Evolutionary conservation across 2,797 vertebrate species (phyloP), one percentile per base, ranked within the genome.

Genomic region (Hypotaenidia philippensis): DNA sequence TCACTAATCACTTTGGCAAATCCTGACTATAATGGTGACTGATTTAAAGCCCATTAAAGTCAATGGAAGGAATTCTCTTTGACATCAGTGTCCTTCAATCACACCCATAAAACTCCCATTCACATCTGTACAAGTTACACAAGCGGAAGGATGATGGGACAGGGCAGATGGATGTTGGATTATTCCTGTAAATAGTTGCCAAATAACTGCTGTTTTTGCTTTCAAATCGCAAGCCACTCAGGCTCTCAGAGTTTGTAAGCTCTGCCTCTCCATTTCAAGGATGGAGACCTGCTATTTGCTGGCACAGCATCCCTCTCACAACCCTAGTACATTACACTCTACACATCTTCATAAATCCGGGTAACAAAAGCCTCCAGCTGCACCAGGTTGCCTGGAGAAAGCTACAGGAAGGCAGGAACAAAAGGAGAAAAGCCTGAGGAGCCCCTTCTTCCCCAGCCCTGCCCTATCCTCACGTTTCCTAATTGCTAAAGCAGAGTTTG

Each of bases 41-140:
- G 44, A 92, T 93, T 93, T 89, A 95, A 92, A 78, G 31, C 10
- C 57, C 32, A 45, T 61, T 83, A 68, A 96, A 90, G 64, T 85
- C 57, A 78, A 63, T 20, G 63, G 87, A 87, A 92, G 90, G 40
- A 91, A 92, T 87, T 91, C n/a, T 49, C 22, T 82, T 72, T 89
- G 76, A 63, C 36, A 79, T 57, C 18, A 23, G 4, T 44, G 49
- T 57, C 64, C 55, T 95, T 93, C 92, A 94, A 0, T 79, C 71
- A 44, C 1, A 4, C 19, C 49, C 32, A 52, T 90, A 92, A 93
- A 92, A 66, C 12, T 91, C 47, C 19, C 23, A 40, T 85, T 89
- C 53, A 23, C 1, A 8, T 60, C 78, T 72, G 17, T 64, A 41
- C 32, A 79, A 72, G 77, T 69, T 79, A 27, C 69, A 56, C 34